Base-by-base conservation (phyloP, 1,140 invertebrate species). In the Teleogryllus occipitalis region DNA sequence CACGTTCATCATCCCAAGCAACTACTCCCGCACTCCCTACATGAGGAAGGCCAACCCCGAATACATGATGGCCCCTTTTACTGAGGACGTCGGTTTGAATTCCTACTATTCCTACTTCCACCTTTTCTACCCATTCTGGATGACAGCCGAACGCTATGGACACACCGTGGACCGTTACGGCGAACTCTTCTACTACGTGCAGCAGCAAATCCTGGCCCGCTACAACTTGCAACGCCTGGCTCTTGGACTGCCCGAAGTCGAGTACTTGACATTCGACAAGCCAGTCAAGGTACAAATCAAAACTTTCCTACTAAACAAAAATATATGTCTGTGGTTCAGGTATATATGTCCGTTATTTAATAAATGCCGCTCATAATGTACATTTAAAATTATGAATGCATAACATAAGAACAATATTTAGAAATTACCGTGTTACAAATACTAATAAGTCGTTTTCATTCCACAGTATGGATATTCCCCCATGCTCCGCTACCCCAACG, bases 41-140 rank as follows among this genome's bases (percentile, higher is more conserved):
- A 87, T 3, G 88, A 87, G 85, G 27, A 39, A 1, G 22, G 22
- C 75, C 54, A 74, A 89, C 81, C 84, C 87, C 4, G 91, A 94
- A 82, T 87, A 90, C 80, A 85, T 89, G 78, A 76, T 95, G 21
- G 87, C 88, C 21, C 94, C 95, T 84, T 95, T 91, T 87, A 91
- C 91, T 0, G 91, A 95, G 81, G 94, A 94, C 84, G 86, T 91
- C 78, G 90, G 90, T 80, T 86, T 94, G n/a, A 93, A 93, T 82
- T 84, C 89, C 3, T 91, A 90, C 82, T 93, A 94, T 84, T 90
- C 90, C 82, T 91, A 92, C 82, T 86, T 89, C 74, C 88, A 91
- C 78, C 81, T 93, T 48, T 88, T 90, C 46, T 90, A 89, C 81
- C 92, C 93, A 5, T 87, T 86, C 85, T 93, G 90, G 87, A 87